Evolutionary conservation across 2,888 invertebrate species (phyloP).

Genomic region (Euplagia quadripunctaria): DNA sequence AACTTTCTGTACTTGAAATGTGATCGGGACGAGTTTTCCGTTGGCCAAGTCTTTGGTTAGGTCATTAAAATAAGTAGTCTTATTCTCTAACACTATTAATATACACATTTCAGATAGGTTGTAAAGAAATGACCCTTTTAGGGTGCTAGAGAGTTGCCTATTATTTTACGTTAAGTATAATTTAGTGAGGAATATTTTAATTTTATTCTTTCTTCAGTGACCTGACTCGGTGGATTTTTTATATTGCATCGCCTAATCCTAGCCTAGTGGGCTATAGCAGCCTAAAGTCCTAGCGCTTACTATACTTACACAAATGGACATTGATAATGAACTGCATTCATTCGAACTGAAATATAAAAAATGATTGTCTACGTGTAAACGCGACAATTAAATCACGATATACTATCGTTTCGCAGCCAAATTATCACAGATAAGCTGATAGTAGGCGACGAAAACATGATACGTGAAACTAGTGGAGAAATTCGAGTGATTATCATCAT

Average conservation of each 20-base stretch:
- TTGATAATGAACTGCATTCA: not conserved
- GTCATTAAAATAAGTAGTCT: no score
- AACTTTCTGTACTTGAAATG: no score
- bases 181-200: not conserved
- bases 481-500: constrained; percentile 76
- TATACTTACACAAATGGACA: not conserved
- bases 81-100: no score
- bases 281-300: not conserved
- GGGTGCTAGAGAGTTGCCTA: no score
- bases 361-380: constrained; percentile 9
- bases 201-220: not conserved
- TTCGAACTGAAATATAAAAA: not conserved
- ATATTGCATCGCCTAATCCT: not conserved
- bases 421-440: constrained; percentile 78
- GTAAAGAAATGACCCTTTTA: no score
- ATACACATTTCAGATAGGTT: no score
- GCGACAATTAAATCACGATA: constrained; percentile 35
- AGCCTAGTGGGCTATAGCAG: not conserved
- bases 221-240: not conserved
- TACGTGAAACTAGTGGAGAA: constrained; percentile 65
- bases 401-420: constrained; percentile 52
- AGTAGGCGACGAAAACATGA: constrained; percentile 60
- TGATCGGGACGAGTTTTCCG: no score
- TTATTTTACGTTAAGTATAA: no score
- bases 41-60: no score